Conservation (phyloP, 2,888 invertebrate species). For the Tetrapedia diversipes region DNA sequence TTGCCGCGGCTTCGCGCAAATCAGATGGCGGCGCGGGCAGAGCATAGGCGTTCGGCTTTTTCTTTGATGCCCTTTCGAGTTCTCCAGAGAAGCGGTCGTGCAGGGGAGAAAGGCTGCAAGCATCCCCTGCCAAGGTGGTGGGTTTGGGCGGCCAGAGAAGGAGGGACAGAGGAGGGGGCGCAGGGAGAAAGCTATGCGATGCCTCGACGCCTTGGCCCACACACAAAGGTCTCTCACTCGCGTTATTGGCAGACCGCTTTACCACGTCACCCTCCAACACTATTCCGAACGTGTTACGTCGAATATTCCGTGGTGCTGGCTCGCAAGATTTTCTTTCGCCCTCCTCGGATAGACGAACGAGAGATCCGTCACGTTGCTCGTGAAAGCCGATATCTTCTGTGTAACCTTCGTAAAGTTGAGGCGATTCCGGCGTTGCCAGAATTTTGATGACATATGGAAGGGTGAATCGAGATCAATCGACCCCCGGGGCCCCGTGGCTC, state of each 20-base stretch:
- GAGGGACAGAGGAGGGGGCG: slow-evolving; percentile 59
- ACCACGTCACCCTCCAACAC: slow-evolving; percentile 71
- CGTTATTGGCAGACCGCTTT: slow-evolving; percentile 75
- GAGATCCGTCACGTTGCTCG: slow-evolving; percentile 69
- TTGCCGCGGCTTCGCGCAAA: slow-evolving; percentile 74
- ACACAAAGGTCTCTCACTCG: slow-evolving; percentile 74
- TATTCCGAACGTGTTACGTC: slow-evolving; percentile 71
- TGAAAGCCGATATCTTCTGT: slow-evolving; percentile 70
- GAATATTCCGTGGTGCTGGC: slow-evolving; percentile 68
- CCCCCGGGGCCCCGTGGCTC: no score
- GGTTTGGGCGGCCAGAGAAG: no score
- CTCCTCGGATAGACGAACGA: slow-evolving; percentile 61
- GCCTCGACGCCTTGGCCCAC: slow-evolving; percentile 76
- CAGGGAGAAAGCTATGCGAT: slow-evolving; percentile 70
- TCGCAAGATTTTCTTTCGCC: slow-evolving; percentile 69
- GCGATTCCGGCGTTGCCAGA: slow-evolving; percentile 66
- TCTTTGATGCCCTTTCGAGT: slow-evolving; percentile 77
- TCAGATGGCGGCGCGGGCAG: slow-evolving; percentile 72
- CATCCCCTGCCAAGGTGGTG: slow-evolving; percentile 69
- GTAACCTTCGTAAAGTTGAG: slow-evolving; percentile 67
- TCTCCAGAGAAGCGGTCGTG: slow-evolving; percentile 74
- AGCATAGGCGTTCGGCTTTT: slow-evolving; percentile 74
- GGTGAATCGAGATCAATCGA: slow-evolving; percentile 54
- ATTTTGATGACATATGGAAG: slow-evolving; percentile 63
- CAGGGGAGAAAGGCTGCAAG: slow-evolving; percentile 73